Base-by-base conservation (phyloP, 1,140 invertebrate species). In the Nephotettix cincticeps region DNA sequence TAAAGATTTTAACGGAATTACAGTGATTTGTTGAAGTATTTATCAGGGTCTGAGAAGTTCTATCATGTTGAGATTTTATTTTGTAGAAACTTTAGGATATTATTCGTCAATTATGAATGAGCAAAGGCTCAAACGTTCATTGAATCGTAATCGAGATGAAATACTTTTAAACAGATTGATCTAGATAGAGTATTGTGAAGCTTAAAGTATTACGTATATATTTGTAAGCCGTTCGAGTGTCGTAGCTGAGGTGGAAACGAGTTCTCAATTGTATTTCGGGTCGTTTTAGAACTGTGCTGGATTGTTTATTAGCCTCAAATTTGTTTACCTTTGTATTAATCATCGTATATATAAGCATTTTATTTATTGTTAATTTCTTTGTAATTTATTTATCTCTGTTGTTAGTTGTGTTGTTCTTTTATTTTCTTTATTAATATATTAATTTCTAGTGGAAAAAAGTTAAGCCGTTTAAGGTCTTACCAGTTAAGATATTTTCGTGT, bases 391-490 rank as follows among this genome's bases (percentile, higher is more conserved):
- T 40, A 40, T 40, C 36, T 40, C 36, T 40, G 6, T 40, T 40
- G 17, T 23, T 66, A 61, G 56, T 64, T 40, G 36, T 65, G 19
- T 65, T n/a, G n/a, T n/a, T n/a, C n/a, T 4, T n/a, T 32, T 65
- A 11, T 14, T 40, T 17, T 40, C 36, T 9, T 40, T 40, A 9
- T 40, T 40, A 40, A 6, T 17, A 40, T 40, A 40, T 40, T 6
- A 9, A 9, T 40, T 40, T 40, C 36, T 40, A 40, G 17, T 40
- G 6, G 6, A 40, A 40, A 6, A 40, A 9, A 9, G 36, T 40
- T 9, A 17, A 40, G 6, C 17, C 6, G 6, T 40, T 40, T 40
- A 17, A 40, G 17, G 17, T n/a, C n/a, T n/a, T n/a, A n/a, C n/a
- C n/a, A 40, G 36, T 40, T 40, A 9, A 40, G 6, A 6, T 9